Base-by-base conservation (phyloP, 2,888 invertebrate genomes). In the Hypselothyrea guttata region DNA sequence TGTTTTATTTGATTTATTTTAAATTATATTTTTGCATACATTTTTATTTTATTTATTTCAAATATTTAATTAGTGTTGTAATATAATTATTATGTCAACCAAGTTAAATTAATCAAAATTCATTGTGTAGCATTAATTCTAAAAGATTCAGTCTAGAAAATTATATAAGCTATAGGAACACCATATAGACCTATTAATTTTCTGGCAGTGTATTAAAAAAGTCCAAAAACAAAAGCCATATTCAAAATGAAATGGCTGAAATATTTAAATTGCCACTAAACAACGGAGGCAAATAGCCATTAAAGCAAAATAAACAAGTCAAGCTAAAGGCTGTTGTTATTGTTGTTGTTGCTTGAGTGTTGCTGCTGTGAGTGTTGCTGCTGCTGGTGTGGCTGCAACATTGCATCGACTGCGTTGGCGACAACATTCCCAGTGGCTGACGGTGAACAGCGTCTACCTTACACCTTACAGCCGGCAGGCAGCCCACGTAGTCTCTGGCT, bases 211-310 rank as follows among this genome's bases (percentile, higher is more conserved):
- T 45, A 53, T 53, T n/a, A 38, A 15, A 45, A 42, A 47, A 30
- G 18, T n/a, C 45, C 35, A 11, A 9, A n/a, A n/a, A n/a, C 9
- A 40, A 55, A 52, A 40, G 44, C 28, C 22, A 28, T 31, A 48
- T 40, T 63, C 37, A 71, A 77, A 77, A 77, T 70, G 55, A 84
- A 84, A 84, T 75, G 83, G 58, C 37, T 82, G 63, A 81, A 81
- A 85, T 81, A 81, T 81, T 81, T 85, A 85, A 81, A 81, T 85
- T 73, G 84, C 79, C 68, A 54, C 65, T 62, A 71, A 73, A 73
- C 71, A 83, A 67, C 81, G 44, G 74, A 65, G 69, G 45, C 76
- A 71, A 69, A 71, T 71, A 53, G 66, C 84, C 79, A 81, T 81
- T 75, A 81, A 79, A 65, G 56, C 71, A 69, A 73, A 57, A 77